Conservation (phyloP, 2,113 vertebrate species). For the Clarias batrachus region DNA sequence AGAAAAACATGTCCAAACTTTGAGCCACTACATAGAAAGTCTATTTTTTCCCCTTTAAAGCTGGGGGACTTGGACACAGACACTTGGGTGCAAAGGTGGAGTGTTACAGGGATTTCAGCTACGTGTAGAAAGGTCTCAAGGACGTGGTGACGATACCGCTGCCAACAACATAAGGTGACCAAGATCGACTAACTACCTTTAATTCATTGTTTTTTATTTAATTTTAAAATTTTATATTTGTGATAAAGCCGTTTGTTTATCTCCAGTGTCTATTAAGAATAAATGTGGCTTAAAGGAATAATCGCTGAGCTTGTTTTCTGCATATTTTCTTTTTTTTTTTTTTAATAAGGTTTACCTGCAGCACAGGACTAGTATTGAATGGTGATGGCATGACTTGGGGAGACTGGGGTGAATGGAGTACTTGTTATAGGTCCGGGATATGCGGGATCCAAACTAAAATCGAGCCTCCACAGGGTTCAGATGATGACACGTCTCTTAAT, state of each 20-base stretch:
- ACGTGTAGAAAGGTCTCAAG: background rate
- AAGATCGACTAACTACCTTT: too few species aligned
- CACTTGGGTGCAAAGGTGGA: background rate
- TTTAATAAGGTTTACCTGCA: too few species aligned
- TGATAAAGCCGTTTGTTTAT: too few species aligned
- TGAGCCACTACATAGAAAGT: too few species aligned
- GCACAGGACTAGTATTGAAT: too few species aligned
- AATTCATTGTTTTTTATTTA: too few species aligned
- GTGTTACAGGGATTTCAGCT: constrained; percentile 4
- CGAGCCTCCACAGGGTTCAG: background rate
- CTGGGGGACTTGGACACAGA: background rate
- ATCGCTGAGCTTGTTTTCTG: too few species aligned
- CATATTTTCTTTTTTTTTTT: too few species aligned
- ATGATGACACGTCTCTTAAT: constrained; percentile 29
- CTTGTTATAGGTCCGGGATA: constrained; percentile 25
- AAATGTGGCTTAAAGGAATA: too few species aligned
- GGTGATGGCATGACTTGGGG: constrained; percentile 28
- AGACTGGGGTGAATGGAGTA: constrained; percentile 1
- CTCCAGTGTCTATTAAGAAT: too few species aligned
- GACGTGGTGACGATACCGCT: constrained; percentile 9
- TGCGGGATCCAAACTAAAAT: constrained; percentile 31
- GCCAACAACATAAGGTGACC: constrained; percentile 22
- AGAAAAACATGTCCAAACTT: too few species aligned
- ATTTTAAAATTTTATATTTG: too few species aligned
- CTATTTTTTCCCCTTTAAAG: background rate